Evolutionary conservation across 2,888 invertebrate genomes (phyloP).

Genomic region (Calameuta pallipes): DNA sequence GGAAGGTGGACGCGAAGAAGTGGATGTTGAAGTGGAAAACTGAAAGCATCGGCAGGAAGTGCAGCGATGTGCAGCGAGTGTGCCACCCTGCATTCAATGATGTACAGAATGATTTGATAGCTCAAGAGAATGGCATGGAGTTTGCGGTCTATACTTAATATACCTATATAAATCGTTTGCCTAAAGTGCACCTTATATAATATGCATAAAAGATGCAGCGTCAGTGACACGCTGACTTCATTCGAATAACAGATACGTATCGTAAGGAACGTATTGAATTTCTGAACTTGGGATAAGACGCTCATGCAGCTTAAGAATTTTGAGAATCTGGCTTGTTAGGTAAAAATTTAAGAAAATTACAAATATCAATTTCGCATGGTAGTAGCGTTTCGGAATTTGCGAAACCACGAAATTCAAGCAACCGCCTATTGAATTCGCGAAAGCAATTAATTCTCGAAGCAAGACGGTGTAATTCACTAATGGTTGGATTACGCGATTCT

Average conservation of each 20-base stretch:
- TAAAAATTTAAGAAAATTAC: neutral
- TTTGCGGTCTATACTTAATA: neutral
- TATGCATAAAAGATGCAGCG: neutral
- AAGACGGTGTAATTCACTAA: neutral
- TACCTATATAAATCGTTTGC: neutral
- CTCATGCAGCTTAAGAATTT: neutral
- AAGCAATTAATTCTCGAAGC: neutral
- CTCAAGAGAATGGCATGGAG: neutral
- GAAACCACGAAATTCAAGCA: neutral
- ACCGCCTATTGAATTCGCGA: neutral
- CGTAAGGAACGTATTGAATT: neutral
- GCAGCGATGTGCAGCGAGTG: neutral
- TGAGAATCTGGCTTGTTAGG: neutral
- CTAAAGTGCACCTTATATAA: neutral
- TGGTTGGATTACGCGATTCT: neutral
- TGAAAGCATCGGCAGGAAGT: neutral
- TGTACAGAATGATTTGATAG: neutral
- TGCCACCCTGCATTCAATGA: neutral
- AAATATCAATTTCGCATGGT: neutral
- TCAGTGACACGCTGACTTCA: neutral
- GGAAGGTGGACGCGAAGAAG: neutral
- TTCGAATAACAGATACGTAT: neutral
- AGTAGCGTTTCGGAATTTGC: neutral
- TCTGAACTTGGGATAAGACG: neutral
- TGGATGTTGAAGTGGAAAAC: neutral